Evolutionary conservation across 2,888 invertebrate genomes (phyloP).

Genomic region (Sarcophaga rosellei): DNA sequence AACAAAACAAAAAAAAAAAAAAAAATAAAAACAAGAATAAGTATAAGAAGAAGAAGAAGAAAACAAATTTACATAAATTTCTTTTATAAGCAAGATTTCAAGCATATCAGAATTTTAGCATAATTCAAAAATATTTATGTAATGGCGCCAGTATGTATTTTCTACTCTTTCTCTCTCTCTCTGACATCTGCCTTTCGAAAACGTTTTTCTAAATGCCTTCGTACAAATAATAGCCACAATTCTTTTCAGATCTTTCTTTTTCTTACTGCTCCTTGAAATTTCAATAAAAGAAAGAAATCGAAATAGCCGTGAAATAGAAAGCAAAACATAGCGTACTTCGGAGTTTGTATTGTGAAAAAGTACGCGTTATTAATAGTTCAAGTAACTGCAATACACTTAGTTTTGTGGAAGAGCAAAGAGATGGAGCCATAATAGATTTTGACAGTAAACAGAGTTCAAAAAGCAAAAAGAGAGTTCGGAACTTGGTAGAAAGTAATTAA

Average conservation of each 20-base stretch:
- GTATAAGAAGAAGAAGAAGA: slow-evolving; percentile 5
- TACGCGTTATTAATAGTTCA: slow-evolving; percentile 39
- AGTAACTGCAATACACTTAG: slow-evolving; percentile 44
- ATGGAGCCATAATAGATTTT: too few relatives aligned
- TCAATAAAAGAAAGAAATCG: background rate
- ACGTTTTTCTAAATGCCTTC: background rate
- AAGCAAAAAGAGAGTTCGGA: too few relatives aligned
- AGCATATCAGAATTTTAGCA: slow-evolving; percentile 57
- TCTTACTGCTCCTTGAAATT: too few relatives aligned
- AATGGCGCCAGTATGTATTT: slow-evolving; percentile 43
- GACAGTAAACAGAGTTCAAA: too few relatives aligned
- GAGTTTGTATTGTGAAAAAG: slow-evolving; percentile 7
- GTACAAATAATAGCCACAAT: background rate
- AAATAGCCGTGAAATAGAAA: background rate
- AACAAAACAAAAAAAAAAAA: background rate
- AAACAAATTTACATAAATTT: slow-evolving; percentile 57
- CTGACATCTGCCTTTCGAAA: background rate
- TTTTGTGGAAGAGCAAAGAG: background rate
- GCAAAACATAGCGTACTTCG: background rate
- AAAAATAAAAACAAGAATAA: background rate
- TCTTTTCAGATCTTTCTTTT: too few relatives aligned
- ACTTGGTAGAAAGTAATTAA: too few relatives aligned
- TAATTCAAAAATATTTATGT: slow-evolving; percentile 59
- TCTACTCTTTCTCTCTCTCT: background rate
- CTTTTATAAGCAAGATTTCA: slow-evolving; percentile 55